These are phyloP conservation scores for Coracias cyanogaster DNA, from an alignment of 2,797 vertebrate species.

Conservation along the genomic window DNA sequence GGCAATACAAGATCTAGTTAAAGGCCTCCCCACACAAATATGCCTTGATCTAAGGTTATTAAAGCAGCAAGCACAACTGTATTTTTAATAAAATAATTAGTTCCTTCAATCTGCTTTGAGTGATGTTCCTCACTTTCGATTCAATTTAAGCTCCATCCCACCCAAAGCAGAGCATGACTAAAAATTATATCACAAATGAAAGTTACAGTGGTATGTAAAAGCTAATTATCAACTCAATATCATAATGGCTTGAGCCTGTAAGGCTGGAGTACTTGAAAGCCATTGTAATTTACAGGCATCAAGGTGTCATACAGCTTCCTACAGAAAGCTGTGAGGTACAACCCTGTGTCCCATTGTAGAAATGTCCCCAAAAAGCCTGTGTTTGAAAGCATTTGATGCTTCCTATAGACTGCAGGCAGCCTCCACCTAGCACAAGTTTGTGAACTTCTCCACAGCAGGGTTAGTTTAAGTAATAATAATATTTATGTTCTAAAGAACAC, in stretches of 20 bases:
- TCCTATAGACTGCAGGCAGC: background rate
- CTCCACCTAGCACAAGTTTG: background rate
- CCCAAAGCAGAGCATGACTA: background rate
- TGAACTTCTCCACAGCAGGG: slow-evolving; percentile 11
- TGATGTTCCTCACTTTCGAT: slow-evolving; percentile 32
- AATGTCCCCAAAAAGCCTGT: background rate
- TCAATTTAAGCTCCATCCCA: slow-evolving; percentile 40
- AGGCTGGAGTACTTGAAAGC: background rate
- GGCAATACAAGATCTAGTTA: slow-evolving; percentile 61
- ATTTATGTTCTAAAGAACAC: slow-evolving; percentile 47
- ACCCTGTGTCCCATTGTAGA: background rate
- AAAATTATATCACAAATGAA: slow-evolving; percentile 53
- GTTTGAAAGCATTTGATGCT: background rate
- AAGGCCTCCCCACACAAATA: slow-evolving; percentile 33
- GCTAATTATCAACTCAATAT: slow-evolving; percentile 45
- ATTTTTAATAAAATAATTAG: slow-evolving; percentile 67
- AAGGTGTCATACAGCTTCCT: background rate
- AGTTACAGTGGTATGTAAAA: slow-evolving; percentile 48
- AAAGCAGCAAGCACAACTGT: slow-evolving; percentile 37
- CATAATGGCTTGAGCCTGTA: background rate
- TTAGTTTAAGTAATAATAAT: slow-evolving; percentile 60
- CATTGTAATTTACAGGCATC: background rate
- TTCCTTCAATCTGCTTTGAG: slow-evolving; percentile 45
- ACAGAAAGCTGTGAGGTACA: background rate
- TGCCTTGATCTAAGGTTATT: slow-evolving; percentile 62